Conservation (phyloP, 2,888 invertebrate genomes). For the Eristalis tenax region DNA sequence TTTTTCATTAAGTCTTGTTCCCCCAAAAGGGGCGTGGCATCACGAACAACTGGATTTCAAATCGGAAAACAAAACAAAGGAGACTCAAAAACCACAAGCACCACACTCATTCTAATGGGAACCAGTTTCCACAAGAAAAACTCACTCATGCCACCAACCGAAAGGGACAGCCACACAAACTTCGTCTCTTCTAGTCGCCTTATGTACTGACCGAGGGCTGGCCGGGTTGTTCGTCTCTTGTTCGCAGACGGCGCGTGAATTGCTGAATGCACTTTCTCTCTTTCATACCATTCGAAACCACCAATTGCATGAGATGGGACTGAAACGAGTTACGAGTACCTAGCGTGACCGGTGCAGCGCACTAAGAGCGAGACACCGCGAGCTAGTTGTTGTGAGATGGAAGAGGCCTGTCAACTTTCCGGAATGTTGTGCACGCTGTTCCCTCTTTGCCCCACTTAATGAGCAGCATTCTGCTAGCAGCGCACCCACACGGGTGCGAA, state of each 20-base stretch:
- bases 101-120: constrained; percentile 9
- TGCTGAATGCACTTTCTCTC: constrained; percentile 51
- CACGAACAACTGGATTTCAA: background rate
- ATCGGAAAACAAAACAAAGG: background rate
- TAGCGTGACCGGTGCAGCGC: background rate
- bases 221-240: constrained; percentile 1
- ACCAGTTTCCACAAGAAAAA: background rate
- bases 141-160: background rate
- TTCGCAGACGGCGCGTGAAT: background rate
- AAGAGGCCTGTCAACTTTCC: constrained; percentile 25
- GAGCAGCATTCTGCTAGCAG: background rate
- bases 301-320: constrained; percentile 33
- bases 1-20: background rate
- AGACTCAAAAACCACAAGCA: background rate
- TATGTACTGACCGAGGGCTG: constrained; percentile 33
- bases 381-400: background rate
- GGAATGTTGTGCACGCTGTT: constrained; percentile 10
- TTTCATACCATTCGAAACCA: background rate
- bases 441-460: constrained; percentile 47
- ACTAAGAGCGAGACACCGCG: constrained; percentile 30
- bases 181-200: background rate
- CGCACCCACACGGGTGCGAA: constrained; percentile 26
- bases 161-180: background rate
- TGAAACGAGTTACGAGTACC: constrained; percentile 42
- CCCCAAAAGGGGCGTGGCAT: constrained; percentile 32